phyloP scores from a whole-genome alignment of 1,140 invertebrate genomes.

The Diachasmimorpha longicaudata region DNA sequence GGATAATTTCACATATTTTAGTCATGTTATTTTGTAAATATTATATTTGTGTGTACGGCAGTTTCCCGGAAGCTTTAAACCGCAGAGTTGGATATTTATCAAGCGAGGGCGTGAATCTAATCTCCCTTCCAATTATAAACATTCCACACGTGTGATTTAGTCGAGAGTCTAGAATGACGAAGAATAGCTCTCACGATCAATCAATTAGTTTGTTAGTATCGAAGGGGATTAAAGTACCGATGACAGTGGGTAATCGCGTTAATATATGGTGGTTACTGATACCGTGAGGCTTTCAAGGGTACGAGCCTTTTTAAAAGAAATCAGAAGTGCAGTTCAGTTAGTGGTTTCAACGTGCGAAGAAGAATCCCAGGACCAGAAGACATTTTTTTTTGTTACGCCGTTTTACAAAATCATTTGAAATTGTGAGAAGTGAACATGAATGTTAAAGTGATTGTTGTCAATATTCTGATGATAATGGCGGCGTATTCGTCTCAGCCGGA shows the following conservation, averaged over 20 bases:
- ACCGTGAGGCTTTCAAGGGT: neutral
- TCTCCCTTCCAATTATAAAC: too few relatives aligned
- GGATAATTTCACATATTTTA: too few relatives aligned
- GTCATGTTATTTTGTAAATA: too few relatives aligned
- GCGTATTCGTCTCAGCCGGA: neutral
- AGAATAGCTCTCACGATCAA: neutral
- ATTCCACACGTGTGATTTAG: too few relatives aligned
- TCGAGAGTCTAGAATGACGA: too few relatives aligned
- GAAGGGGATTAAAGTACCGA: slow-evolving; percentile 7
- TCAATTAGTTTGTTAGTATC: slow-evolving; percentile 7
- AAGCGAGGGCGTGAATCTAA: too few relatives aligned
- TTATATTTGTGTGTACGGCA: too few relatives aligned
- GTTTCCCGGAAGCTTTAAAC: too few relatives aligned
- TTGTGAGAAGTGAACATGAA: neutral
- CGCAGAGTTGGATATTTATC: too few relatives aligned
- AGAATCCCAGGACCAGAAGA: neutral
- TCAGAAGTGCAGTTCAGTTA: neutral
- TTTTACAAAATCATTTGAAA: neutral
- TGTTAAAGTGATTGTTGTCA: neutral
- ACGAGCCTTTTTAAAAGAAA: neutral
- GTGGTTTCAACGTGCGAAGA: neutral
- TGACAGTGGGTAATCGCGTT: neutral
- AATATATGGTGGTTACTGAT: slow-evolving; percentile 2
- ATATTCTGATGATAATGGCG: neutral
- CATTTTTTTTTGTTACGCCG: neutral